A percentile compares a stretch with the other conserved stretches of the same genome.
Evolutionary conservation across 2,888 invertebrate species (phyloP).

Genomic region (Cetonia aurata): DNA sequence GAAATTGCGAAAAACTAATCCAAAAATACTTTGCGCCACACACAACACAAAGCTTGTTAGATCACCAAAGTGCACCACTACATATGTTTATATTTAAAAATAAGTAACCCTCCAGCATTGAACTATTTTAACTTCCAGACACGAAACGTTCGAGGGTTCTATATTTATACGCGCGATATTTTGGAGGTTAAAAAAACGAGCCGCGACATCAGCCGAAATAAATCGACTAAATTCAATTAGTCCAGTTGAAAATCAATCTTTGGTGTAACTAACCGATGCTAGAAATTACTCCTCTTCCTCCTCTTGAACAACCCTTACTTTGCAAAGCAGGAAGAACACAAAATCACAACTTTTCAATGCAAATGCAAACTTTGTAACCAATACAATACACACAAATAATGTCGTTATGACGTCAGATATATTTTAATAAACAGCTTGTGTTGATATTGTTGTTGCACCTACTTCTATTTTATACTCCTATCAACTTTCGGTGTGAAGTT

Average conservation of each 20-base stretch:
- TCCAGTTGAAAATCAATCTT: constrained; percentile 18
- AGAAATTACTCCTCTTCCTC: neutral
- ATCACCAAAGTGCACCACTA: constrained; percentile 23
- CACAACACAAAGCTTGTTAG: constrained; percentile 39
- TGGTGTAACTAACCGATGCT: neutral
- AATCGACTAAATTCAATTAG: constrained; percentile 1
- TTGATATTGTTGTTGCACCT: constrained; percentile 21
- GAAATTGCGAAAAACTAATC: constrained; percentile 17
- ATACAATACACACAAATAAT: constrained; percentile 7
- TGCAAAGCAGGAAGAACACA: neutral
- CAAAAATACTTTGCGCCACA: constrained; percentile 29
- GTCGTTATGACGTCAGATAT: constrained; percentile 29
- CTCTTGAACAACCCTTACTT: constrained; percentile 26
- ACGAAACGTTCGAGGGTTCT: constrained; percentile 28
- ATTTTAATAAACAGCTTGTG: constrained; percentile 26
- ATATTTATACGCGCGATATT: constrained; percentile 35
- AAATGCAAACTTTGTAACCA: neutral
- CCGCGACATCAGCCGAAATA: constrained; percentile 13
- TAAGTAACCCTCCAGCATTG: constrained; percentile 38
- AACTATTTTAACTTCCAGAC: constrained; percentile 41
- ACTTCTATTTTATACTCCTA: constrained; percentile 5
- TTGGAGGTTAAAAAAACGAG: constrained; percentile 38
- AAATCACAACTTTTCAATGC: constrained; percentile 5
- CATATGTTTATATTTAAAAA: constrained; percentile 38
- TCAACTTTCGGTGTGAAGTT: neutral